phyloP scores from a whole-genome alignment of 2,888 invertebrate species.

The Melipona bicolor region DNA sequence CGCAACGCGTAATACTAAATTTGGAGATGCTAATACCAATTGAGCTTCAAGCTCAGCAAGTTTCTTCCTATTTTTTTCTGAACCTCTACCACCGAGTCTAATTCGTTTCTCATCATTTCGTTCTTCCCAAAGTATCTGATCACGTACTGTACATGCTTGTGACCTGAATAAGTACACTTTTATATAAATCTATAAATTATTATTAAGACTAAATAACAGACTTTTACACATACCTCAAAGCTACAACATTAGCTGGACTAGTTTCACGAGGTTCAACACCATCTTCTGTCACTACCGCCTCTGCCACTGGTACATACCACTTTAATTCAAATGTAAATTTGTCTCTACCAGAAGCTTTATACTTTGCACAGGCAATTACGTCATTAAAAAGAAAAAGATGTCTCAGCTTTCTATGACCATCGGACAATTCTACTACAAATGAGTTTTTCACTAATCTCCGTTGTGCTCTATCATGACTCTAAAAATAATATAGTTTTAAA shows the following conservation, averaged over 20 bases:
- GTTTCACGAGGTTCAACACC: conserved; percentile 89
- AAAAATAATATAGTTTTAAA: conserved; percentile 47
- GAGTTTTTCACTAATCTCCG: conserved; percentile 96
- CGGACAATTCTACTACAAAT: conserved; percentile 96
- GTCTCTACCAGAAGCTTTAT: conserved; percentile 94
- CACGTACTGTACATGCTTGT: conserved; percentile 93
- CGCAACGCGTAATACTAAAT: conserved; percentile 92
- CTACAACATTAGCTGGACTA: conserved; percentile 92
- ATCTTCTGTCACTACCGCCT: conserved; percentile 91
- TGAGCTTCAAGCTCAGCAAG: conserved; percentile 95
- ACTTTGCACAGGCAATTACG: conserved; percentile 97
- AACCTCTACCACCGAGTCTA: conserved; percentile 86
- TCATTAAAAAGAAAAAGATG: conserved; percentile 98
- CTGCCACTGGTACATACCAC: conserved; percentile 96
- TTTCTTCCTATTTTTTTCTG: conserved; percentile 95
- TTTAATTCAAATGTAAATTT: conserved; percentile 96
- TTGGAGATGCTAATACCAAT: conserved; percentile 95
- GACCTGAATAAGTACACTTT: conserved; percentile 85
- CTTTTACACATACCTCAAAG: conserved; percentile 85
- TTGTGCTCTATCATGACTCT: conserved; percentile 92
- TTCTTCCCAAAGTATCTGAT: conserved; percentile 93
- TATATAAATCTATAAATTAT: not conserved
- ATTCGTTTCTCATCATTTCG: conserved; percentile 87
- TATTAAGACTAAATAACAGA: not conserved
- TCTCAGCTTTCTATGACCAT: conserved; percentile 94